These are phyloP conservation scores for Psittacula cyanocephala DNA, from an alignment of 2,113 vertebrate genomes.

Conservation along the genomic window DNA sequence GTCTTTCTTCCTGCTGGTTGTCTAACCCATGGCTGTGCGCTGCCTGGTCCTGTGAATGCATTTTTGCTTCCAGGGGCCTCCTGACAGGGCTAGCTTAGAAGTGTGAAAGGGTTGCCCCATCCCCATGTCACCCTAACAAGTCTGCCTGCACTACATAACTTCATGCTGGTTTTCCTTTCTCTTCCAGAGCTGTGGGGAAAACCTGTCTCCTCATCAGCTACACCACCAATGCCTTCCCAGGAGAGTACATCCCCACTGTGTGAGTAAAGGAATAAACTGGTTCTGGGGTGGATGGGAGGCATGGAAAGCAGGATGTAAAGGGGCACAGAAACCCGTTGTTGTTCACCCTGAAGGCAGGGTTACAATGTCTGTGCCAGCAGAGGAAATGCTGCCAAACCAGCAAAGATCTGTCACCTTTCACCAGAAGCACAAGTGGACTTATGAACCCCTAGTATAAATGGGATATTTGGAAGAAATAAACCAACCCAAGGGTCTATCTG, in stretches of 20 bases:
- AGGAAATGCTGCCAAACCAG: not conserved
- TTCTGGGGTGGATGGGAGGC: not conserved
- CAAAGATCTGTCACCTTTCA: not conserved
- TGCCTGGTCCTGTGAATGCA: not conserved
- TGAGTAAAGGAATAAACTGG: conserved; percentile 74
- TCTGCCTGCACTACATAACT: not conserved
- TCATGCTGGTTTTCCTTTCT: not conserved
- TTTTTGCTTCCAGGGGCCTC: not conserved
- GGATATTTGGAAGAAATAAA: not conserved
- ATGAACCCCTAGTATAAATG: not conserved
- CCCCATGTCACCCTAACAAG: not conserved
- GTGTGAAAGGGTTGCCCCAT: not conserved
- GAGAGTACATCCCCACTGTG: conserved; percentile 98
- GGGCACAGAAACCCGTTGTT: not conserved
- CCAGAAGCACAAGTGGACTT: not conserved
- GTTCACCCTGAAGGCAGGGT: not conserved
- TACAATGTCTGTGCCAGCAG: not conserved
- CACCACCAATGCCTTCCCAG: conserved; percentile 97
- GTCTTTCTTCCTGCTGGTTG: not conserved
- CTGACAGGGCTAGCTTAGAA: not conserved
- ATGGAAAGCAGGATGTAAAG: not conserved
- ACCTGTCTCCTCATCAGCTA: conserved; percentile 98
- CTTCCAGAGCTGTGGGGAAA: conserved; percentile 94
- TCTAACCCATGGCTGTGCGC: not conserved
- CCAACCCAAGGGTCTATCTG: not conserved